phyloP scores from a whole-genome alignment of 2,113 vertebrate genomes.

The Pteruthius melanotis region DNA sequence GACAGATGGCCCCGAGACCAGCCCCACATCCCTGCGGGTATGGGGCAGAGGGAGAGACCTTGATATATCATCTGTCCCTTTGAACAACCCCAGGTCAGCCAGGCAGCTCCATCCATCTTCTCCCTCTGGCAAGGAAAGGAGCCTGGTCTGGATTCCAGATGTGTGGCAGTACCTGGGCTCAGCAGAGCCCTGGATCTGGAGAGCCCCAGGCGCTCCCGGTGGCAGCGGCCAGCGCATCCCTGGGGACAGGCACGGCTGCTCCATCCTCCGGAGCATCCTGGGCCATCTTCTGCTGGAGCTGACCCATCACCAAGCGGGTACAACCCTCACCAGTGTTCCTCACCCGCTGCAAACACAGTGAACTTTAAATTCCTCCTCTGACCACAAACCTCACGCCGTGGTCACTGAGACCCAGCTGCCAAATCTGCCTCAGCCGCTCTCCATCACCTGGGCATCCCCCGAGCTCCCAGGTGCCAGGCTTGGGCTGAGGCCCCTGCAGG shows the following conservation, averaged over 20 bases:
- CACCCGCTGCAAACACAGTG: neutral
- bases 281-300: neutral
- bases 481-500: neutral
- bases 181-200: neutral
- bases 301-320: fast-evolving
- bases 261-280: fast-evolving
- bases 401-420: neutral
- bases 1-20: neutral
- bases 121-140: neutral
- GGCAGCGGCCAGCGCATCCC: neutral
- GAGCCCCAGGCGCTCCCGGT: fast-evolving
- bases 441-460: neutral
- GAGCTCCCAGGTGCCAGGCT: constrained; percentile 12
- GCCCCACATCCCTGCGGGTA: neutral
- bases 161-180: neutral
- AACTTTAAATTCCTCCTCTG: neutral
- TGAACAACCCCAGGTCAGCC: neutral
- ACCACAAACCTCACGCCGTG: neutral
- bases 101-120: constrained; percentile 1
- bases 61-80: neutral
- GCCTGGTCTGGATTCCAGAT: constrained; percentile 46
- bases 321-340: fast-evolving
- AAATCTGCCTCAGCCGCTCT: constrained; percentile 18
- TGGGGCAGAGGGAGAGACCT: neutral
- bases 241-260: no score